phyloP scores from a whole-genome alignment of 35 echinoderm and acorn worm species.

The Chiridota heheva region DNA sequence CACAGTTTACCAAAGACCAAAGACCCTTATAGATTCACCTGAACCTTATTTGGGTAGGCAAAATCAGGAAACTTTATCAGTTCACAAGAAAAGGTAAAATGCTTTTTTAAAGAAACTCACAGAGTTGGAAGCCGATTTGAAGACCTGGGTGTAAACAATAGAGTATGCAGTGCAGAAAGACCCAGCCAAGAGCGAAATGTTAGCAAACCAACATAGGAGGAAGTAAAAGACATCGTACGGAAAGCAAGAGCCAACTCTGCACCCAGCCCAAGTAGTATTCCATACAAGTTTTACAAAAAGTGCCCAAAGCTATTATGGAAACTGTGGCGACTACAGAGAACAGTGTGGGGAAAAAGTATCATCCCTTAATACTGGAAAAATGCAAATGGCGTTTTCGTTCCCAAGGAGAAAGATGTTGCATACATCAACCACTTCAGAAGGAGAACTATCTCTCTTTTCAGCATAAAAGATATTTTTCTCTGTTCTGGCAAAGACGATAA shows the following conservation, averaged over 20 bases:
- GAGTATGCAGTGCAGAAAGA: not conserved
- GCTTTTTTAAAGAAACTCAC: not conserved
- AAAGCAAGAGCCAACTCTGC: not conserved
- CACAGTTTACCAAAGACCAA: slow-evolving; percentile 1
- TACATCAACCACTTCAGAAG: not conserved
- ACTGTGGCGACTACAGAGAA: not conserved
- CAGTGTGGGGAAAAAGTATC: not conserved
- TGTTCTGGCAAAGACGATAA: not conserved
- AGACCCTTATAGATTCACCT: not conserved
- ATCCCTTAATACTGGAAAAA: not conserved
- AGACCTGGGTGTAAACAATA: not conserved
- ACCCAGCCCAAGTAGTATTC: not conserved
- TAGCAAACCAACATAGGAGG: not conserved
- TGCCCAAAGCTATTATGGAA: not conserved
- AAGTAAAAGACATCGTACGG: not conserved
- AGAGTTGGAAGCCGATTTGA: not conserved
- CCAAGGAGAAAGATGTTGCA: not conserved
- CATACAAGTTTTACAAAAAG: not conserved
- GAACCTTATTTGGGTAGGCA: not conserved
- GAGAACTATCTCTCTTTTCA: not conserved
- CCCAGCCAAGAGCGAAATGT: not conserved
- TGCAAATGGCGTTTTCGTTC: not conserved
- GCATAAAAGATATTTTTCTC: not conserved
- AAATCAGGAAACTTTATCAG: not conserved
- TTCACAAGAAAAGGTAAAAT: not conserved